Evolutionary conservation across 35 echinoderm and acorn worm species (phyloP).

Genomic region (Ophioderma brevispina): DNA sequence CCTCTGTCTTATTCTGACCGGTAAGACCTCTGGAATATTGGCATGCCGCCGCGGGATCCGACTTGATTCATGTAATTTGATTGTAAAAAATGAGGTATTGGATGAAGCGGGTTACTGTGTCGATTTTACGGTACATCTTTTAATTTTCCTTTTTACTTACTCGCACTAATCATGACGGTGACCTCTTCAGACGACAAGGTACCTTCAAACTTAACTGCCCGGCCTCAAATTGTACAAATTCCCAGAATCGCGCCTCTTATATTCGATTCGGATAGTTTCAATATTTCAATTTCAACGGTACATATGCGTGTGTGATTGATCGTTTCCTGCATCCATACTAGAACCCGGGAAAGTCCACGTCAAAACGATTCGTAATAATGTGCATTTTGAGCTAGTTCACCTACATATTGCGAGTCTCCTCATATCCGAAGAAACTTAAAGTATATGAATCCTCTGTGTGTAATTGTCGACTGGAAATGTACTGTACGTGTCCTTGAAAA

Average conservation of each 20-base stretch:
- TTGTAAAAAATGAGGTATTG: neutral
- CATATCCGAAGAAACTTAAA: slow-evolving; percentile 59
- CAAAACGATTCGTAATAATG: slow-evolving; percentile 22
- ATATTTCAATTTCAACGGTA: slow-evolving; percentile 9
- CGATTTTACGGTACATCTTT: too few relatives aligned
- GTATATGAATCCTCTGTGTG: slow-evolving; percentile 36
- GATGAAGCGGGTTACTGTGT: neutral
- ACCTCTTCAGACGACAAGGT: slow-evolving; percentile 45
- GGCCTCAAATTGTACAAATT: slow-evolving; percentile 55
- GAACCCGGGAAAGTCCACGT: neutral
- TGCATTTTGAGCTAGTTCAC: slow-evolving; percentile 8
- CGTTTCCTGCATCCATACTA: neutral
- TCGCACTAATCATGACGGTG: slow-evolving; percentile 35
- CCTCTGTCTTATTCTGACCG: neutral
- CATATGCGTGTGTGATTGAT: slow-evolving; percentile 23
- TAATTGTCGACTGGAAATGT: slow-evolving; percentile 32
- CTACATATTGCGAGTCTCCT: slow-evolving; percentile 38
- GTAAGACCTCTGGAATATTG: slow-evolving; percentile 24
- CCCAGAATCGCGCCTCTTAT: slow-evolving; percentile 52
- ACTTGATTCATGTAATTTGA: neutral
- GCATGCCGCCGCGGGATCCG: neutral
- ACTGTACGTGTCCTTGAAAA: neutral
- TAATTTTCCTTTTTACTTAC: neutral
- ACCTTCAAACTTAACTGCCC: slow-evolving; percentile 48
- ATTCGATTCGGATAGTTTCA: slow-evolving; percentile 49